Base-by-base conservation (phyloP, 2,797 vertebrate species). In the Antrozous pallidus region DNA sequence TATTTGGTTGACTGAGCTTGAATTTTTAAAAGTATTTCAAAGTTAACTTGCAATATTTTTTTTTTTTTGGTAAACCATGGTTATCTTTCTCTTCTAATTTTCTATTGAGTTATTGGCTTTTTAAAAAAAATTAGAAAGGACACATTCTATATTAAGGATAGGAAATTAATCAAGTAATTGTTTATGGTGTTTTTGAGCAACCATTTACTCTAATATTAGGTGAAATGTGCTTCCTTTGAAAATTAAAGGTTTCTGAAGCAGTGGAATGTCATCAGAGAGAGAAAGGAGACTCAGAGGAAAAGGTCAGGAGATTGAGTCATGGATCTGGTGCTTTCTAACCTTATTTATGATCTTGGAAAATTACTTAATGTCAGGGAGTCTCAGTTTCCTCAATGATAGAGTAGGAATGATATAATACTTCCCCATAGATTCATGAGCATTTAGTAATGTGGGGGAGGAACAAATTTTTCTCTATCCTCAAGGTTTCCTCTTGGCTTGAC, bases 21-120 rank as follows among this genome's bases (percentile, higher is more conserved):
- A 94, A 7, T 84, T 94, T 91, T 61, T 88, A 42, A 2, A 47
- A 75, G 8, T 47, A 67, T 92, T 94, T 90, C 20, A 36, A 91
- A 85, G n/a, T 38, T 83, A 51, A 51, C 51, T 89, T 93, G 40
- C 20, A 18, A 40, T 91, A 61, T 70, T 26, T 79, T 71, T 49
- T 49, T 49, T 17, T 83, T 86, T 81, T 7, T 47, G 45, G 4
- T 58, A 89, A 93, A 89, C 22, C 88, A 42, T 84, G 38, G 13
- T 83, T 79, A 38, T 82, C 58, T 71, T 93, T 93, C 17, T 91
- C 10, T 77, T 12, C 40, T 80, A 49, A 56, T 56, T 93, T 93
- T 87, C 31, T 38, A 71, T 47, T 88, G 70, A 83, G 45, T 61
- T 86, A 13, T 71, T 78, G 3, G 17, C 74, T 13, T 88, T 65